These are phyloP conservation scores for Reticulitermes lucifugus DNA, from an alignment of 2,888 invertebrate genomes.

Conservation along the genomic window DNA sequence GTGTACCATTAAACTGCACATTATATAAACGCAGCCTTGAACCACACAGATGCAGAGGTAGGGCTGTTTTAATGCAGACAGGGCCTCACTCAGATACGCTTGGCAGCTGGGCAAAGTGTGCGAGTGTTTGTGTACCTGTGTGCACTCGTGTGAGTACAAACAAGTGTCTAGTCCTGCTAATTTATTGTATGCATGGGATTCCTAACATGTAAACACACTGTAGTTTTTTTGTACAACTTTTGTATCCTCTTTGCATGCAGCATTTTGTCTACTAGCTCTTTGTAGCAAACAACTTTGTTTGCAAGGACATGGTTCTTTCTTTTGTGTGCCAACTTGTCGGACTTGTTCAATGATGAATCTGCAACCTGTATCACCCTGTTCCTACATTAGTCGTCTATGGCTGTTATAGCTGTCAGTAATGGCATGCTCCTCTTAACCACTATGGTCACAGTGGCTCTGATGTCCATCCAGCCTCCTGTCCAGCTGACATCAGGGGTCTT, in stretches of 20 bases:
- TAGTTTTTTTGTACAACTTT: conserved; percentile 51
- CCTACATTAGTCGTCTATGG: no score
- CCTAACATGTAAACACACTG: conserved; percentile 13
- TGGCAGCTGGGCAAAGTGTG: neutral
- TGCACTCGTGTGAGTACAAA: conserved; percentile 17
- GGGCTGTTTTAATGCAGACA: no score
- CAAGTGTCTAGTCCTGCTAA: conserved; percentile 45
- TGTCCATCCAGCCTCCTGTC: no score
- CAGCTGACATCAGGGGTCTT: no score
- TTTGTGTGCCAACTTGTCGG: no score
- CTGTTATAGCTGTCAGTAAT: no score
- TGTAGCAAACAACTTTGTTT: neutral
- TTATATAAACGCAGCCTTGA: neutral
- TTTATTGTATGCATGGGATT: conserved; percentile 17
- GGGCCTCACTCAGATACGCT: neutral
- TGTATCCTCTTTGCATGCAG: conserved; percentile 50
- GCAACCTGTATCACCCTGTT: no score
- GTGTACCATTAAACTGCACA: neutral
- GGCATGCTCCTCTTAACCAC: no score
- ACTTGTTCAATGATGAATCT: no score
- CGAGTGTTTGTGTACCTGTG: neutral
- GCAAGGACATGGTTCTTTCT: no score
- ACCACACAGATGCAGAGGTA: no score
- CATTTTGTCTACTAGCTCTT: neutral
- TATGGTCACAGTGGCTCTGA: no score